These are phyloP conservation scores for Cosmia pyralina DNA, from an alignment of 2,888 invertebrate species.

Conservation along the genomic window DNA sequence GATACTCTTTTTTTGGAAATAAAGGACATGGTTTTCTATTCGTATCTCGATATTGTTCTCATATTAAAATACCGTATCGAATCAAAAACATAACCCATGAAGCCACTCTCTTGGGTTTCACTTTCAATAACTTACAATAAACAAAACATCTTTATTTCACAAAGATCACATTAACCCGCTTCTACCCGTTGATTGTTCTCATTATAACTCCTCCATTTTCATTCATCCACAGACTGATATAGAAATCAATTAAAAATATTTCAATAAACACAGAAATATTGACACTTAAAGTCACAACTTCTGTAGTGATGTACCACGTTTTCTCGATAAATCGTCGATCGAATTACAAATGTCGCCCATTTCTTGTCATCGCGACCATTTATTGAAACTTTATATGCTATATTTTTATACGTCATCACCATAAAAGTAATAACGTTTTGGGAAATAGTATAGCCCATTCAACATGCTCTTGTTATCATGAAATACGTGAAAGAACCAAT, in stretches of 20 bases:
- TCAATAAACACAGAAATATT: conserved; percentile 43
- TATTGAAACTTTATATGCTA: conserved; percentile 60
- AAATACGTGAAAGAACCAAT: conserved; percentile 61
- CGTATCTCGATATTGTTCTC: not conserved
- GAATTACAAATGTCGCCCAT: conserved; percentile 56
- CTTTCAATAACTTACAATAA: conserved; percentile 31
- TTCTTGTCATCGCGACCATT: conserved; percentile 54
- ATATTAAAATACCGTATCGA: not conserved
- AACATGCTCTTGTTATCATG: conserved; percentile 61
- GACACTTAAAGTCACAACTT: conserved; percentile 42
- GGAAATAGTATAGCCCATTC: conserved; percentile 55
- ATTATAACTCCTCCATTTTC: conserved; percentile 7
- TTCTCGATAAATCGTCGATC: conserved; percentile 50
- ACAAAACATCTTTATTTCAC: conserved; percentile 24
- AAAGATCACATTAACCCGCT: not conserved
- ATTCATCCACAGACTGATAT: conserved; percentile 37
- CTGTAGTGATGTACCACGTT: conserved; percentile 45
- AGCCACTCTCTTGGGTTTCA: not conserved
- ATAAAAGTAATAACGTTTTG: conserved; percentile 58
- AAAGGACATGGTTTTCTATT: fast-evolving
- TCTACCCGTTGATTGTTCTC: conserved; percentile 25
- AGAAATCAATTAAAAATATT: conserved; percentile 54
- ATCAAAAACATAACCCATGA: not conserved
- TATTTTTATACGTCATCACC: conserved; percentile 60
- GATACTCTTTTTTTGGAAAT: not conserved